phyloP scores from a whole-genome alignment of 2,888 invertebrate species.

The Cheilosia pagana region DNA sequence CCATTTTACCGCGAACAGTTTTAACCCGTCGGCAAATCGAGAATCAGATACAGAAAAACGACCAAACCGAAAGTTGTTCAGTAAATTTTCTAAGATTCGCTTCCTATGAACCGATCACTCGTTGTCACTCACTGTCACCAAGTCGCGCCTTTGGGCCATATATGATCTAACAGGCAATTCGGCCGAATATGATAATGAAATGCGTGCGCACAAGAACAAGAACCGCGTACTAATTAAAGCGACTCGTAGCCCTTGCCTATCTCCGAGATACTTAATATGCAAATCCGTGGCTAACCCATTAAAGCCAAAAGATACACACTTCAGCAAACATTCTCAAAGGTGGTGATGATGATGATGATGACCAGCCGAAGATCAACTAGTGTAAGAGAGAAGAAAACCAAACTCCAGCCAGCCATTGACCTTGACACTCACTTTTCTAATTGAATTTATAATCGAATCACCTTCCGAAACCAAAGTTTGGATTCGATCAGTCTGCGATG shows the following conservation, averaged over 20 bases:
- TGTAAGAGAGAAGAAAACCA: constrained; percentile 31
- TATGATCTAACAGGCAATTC: constrained; percentile 18
- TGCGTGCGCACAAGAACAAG: constrained; percentile 41
- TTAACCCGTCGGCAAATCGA: too few species aligned
- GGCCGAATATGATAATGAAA: constrained; percentile 19
- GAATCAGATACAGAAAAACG: too few species aligned
- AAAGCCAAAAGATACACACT: constrained; percentile 54
- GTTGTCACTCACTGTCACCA: constrained; percentile 12
- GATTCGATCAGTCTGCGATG: constrained; percentile 80
- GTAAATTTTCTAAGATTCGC: neutral
- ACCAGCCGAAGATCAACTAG: constrained; percentile 30
- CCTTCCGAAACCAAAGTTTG: constrained; percentile 79
- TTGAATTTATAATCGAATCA: constrained; percentile 71
- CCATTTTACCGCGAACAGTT: too few species aligned
- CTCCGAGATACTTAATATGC: constrained; percentile 54
- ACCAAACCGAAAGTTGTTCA: too few species aligned
- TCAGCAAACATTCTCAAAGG: constrained; percentile 43
- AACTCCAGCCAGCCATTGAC: constrained; percentile 77
- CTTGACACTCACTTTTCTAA: constrained; percentile 82
- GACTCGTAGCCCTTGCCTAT: constrained; percentile 47
- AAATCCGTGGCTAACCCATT: constrained; percentile 58
- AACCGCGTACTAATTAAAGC: constrained; percentile 29
- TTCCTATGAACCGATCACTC: constrained; percentile 44
- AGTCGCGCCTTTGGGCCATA: constrained; percentile 13
- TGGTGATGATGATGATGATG: constrained; percentile 27